A percentile compares a stretch with the other conserved stretches of the same genome.
phyloP scores from a whole-genome alignment of 2,888 invertebrate genomes.

The Agapostemon virescens region DNA sequence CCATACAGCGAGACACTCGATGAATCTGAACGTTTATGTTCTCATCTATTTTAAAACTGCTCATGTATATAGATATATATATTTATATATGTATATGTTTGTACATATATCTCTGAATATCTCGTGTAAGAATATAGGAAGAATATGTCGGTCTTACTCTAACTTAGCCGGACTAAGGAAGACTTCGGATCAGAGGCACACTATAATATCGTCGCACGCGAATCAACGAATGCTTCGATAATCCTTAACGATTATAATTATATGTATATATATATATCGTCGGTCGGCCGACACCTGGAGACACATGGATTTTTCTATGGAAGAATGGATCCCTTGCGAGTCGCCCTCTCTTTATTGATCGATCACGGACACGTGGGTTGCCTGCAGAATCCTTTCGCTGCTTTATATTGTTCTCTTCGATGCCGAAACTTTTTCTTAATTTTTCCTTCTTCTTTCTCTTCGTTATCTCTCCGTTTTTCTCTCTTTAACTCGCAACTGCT shows the following conservation, averaged over 20 bases:
- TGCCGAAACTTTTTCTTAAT: neutral
- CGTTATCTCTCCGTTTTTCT: neutral
- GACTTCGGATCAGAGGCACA: slow-evolving; percentile 77
- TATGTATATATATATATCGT: slow-evolving; percentile 44
- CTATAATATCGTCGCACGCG: slow-evolving; percentile 58
- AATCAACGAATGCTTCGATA: slow-evolving; percentile 27
- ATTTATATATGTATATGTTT: neutral
- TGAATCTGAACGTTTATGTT: neutral
- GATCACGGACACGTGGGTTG: slow-evolving; percentile 46
- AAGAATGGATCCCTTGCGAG: slow-evolving; percentile 31
- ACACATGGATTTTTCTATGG: slow-evolving; percentile 66
- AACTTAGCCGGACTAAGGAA: slow-evolving; percentile 69
- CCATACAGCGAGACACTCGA: slow-evolving; percentile 10
- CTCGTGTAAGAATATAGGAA: slow-evolving; percentile 61
- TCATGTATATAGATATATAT: neutral
- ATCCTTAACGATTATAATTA: slow-evolving; percentile 35
- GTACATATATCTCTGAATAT: slow-evolving; percentile 27
- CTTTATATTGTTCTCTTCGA: neutral
- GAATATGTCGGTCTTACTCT: slow-evolving; percentile 31
- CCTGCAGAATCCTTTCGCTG: neutral
- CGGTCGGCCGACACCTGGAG: slow-evolving; percentile 58
- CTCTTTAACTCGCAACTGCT: too few relatives aligned
- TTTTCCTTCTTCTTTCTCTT: neutral
- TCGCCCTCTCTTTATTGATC: slow-evolving; percentile 14
- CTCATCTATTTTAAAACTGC: neutral